These are phyloP conservation scores for Macroramphosus scolopax DNA, from an alignment of 2,797 vertebrate species.

Conservation along the genomic window DNA sequence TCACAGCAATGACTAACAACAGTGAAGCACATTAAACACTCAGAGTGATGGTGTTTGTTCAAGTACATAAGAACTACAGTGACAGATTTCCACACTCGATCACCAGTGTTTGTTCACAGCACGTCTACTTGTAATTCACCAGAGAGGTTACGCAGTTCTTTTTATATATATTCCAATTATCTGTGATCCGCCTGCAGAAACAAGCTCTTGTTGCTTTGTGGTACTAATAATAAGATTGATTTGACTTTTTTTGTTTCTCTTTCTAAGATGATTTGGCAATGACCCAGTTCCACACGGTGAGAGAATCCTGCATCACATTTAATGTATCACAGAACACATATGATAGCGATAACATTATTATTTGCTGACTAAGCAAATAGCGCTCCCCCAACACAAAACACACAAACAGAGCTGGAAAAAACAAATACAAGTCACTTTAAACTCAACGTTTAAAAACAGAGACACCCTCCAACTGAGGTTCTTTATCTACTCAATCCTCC, in stretches of 20 bases:
- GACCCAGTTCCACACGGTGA: conserved; percentile 13
- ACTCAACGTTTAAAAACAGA: conserved; percentile 22
- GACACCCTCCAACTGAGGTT: conserved; percentile 43
- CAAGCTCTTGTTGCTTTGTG: conserved; percentile 40
- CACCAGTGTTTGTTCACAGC: conserved; percentile 12
- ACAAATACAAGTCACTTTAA: conserved; percentile 35
- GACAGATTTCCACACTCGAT: conserved; percentile 19
- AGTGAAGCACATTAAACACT: not conserved
- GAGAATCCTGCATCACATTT: too few relatives aligned
- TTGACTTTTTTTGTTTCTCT: conserved; percentile 28
- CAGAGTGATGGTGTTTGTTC: not conserved
- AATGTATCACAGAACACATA: too few relatives aligned
- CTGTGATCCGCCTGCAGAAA: conserved; percentile 41
- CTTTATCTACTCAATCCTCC: conserved; percentile 63
- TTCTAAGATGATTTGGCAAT: conserved; percentile 18
- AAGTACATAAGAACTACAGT: conserved; percentile 1
- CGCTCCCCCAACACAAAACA: conserved; percentile 11
- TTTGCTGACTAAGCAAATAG: too few relatives aligned
- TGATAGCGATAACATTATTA: too few relatives aligned
- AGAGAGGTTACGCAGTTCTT: conserved; percentile 37
- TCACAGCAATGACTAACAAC: too few relatives aligned
- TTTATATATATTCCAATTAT: conserved; percentile 51
- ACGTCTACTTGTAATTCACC: conserved; percentile 31
- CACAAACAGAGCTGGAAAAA: conserved; percentile 16
- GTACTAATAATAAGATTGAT: conserved; percentile 41